Percentiles rank a stretch among this genome's conserved stretches.
Conservation (phyloP, 1,140 invertebrate genomes). For the Phocides pigmalion region DNA sequence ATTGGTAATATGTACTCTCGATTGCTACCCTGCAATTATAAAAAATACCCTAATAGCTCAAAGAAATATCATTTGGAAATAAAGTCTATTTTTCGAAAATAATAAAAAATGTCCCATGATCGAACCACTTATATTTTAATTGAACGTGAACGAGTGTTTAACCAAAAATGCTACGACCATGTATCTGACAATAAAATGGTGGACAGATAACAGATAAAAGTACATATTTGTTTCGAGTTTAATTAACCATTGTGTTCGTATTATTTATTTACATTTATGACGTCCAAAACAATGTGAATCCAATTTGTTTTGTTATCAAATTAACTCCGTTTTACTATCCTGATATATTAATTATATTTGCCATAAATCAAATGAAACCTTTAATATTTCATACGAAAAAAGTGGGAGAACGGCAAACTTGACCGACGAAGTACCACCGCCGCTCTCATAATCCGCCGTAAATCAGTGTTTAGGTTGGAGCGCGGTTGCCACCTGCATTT, state of each 20-base stretch:
- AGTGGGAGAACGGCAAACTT: too few relatives aligned
- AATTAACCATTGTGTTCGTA: slow-evolving; percentile 19
- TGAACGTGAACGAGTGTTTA: background rate
- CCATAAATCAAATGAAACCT: slow-evolving; percentile 15
- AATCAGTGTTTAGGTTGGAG: too few relatives aligned
- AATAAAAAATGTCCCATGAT: background rate
- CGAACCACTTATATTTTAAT: background rate
- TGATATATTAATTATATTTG: slow-evolving; percentile 19
- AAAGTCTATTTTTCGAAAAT: too few relatives aligned
- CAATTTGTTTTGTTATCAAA: slow-evolving; percentile 24
- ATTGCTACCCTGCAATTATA: too few relatives aligned
- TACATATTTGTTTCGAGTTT: slow-evolving; percentile 13
- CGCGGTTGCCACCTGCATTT: too few relatives aligned
- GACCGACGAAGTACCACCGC: too few relatives aligned
- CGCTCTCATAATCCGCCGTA: too few relatives aligned
- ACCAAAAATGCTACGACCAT: background rate
- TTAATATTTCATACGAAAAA: background rate
- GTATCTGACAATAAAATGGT: background rate
- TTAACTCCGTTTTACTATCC: slow-evolving; percentile 12
- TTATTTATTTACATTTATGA: slow-evolving; percentile 18
- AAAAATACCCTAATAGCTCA: too few relatives aligned
- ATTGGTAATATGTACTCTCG: too few relatives aligned
- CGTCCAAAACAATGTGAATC: slow-evolving; percentile 17
- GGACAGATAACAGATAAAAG: background rate
- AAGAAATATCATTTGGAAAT: too few relatives aligned